Percentiles rank a stretch among this genome's conserved stretches.
phyloP scores from a whole-genome alignment of 2,797 vertebrate species.

The Hypotaenidia philippensis region DNA sequence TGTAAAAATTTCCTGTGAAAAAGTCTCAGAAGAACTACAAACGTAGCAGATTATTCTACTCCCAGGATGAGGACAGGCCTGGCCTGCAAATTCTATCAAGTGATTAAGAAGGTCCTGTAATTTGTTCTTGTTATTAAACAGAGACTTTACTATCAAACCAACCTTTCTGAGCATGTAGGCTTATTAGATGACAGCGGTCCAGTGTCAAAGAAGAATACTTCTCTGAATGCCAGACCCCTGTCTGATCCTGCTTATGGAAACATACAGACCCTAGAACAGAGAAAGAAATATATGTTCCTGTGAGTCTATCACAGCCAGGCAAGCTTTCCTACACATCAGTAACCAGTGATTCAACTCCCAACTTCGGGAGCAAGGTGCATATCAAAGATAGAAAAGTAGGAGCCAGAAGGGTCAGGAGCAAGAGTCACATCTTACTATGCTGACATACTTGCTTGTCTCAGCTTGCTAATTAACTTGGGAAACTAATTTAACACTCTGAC shows the following conservation, averaged over 20 bases:
- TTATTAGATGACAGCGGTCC: neutral
- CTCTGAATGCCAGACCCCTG: neutral
- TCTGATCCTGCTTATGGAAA: neutral
- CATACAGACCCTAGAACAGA: neutral
- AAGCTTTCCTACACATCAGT: neutral
- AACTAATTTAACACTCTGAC: neutral
- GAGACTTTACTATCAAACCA: neutral
- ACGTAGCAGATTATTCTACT: neutral
- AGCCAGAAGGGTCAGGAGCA: neutral
- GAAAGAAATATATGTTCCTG: neutral
- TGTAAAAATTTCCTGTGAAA: slow-evolving; percentile 6
- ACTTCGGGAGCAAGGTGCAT: neutral
- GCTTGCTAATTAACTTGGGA: neutral
- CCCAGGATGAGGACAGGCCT: neutral
- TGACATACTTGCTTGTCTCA: neutral
- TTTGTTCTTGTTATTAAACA: neutral
- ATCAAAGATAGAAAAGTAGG: neutral
- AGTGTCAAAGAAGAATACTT: neutral
- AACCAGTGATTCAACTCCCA: neutral
- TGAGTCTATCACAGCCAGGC: neutral
- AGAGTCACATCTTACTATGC: neutral
- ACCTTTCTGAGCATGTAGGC: fast-evolving
- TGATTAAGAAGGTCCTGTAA: neutral
- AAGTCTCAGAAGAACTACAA: neutral
- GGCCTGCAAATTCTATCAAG: neutral